Evolutionary conservation across 2,888 invertebrate species (phyloP), one percentile per base, ranked within the genome.

Genomic region (Ichneumon xanthorius): DNA sequence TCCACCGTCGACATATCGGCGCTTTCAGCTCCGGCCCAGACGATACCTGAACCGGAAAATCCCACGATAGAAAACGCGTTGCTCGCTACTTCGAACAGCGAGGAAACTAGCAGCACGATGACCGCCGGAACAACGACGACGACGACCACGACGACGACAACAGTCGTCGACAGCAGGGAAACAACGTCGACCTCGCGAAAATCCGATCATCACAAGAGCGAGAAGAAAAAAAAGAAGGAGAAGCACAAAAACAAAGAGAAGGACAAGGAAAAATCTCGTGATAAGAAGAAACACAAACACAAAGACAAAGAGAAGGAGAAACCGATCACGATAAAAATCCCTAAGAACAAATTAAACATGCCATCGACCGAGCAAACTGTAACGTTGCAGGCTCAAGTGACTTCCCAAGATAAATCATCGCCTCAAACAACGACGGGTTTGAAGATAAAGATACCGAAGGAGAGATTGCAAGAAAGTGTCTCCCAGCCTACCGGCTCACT

Each of bases 361-460:
- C 89, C 90, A 58, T 89, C 90, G 87, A n/a, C 89, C 84, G 67
- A 63, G 33, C 30, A 14, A n/a, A 63, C 87, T 71, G 80, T 80
- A 68, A 68, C 80, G 67, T 22, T 80, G 45, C 76, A 78, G n/a
- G 37, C 70, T 14, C 65, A 67, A 14, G 3, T 16, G 0, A 77
- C 45, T n/a, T 11, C 48, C 75, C 76, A 85, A 77, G 89, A 89
- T 73, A 89, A 90, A 86, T 88, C 88, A 75, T 94, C 95, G 0
- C 87, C 87, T 0, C 89, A 87, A 88, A 89, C 37, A 30, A 63
- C 80, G 0, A 90, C 94, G 0, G 96, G 96, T 0, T 92, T 98
- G 68, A 97, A 97, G 93, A 97, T 98, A 71, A 98, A 97, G 93
- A 98, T 98, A 75, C 96, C 97, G 0, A 97, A 97, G 91, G 97